These are phyloP conservation scores for Brassicogethes aeneus DNA, from an alignment of 2,888 invertebrate species.

Conservation along the genomic window DNA sequence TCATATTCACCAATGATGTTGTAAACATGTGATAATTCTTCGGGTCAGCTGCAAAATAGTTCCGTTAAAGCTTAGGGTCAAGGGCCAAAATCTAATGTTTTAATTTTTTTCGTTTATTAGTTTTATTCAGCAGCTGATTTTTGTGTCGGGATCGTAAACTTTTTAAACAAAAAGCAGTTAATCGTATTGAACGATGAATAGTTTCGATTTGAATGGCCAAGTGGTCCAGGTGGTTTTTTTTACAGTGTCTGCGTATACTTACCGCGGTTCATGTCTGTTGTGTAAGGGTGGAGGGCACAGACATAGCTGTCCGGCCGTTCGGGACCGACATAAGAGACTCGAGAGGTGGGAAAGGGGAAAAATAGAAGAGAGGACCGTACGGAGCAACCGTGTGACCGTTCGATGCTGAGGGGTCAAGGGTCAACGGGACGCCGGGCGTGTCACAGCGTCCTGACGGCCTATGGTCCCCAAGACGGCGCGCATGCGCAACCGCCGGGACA, in stretches of 20 bases:
- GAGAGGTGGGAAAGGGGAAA: not conserved
- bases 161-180: too few species aligned
- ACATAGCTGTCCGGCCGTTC: not conserved
- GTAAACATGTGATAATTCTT: constrained; percentile 12
- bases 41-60: constrained; percentile 9
- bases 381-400: constrained; percentile 22
- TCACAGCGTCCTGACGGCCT: constrained; percentile 41
- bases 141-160: too few species aligned
- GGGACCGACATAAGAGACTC: not conserved
- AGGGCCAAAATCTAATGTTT: too few species aligned
- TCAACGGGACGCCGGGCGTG: constrained; percentile 41
- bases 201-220: too few species aligned
- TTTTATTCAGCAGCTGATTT: too few species aligned
- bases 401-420: constrained; percentile 39
- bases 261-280: not conserved
- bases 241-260: too few species aligned
- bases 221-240: too few species aligned
- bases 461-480: constrained; percentile 37
- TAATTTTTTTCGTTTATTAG: too few species aligned
- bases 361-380: constrained; percentile 7
- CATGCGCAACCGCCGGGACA: constrained; percentile 38
- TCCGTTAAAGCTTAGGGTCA: constrained; percentile 1
- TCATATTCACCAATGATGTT: constrained; percentile 7
- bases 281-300: not conserved
- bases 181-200: too few species aligned